phyloP scores from a whole-genome alignment of 1,140 invertebrate genomes.

The Coelopa frigida region DNA sequence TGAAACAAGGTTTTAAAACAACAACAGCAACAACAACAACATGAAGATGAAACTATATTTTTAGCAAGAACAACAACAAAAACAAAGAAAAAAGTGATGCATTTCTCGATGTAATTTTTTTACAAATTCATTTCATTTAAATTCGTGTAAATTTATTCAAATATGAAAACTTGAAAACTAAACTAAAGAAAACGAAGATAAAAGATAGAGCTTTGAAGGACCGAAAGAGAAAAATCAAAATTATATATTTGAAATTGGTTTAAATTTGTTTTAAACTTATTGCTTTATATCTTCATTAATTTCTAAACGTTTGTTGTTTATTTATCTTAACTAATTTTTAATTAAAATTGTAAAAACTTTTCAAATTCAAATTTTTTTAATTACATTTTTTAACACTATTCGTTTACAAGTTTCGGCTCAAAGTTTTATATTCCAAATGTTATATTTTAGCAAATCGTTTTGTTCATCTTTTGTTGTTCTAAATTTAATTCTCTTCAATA shows the following conservation, averaged over 20 bases:
- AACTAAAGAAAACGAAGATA: background rate
- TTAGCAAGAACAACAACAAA: slow-evolving; percentile 2
- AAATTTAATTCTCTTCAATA: too few relatives aligned
- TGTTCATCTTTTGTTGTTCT: too few relatives aligned
- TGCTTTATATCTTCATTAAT: slow-evolving; percentile 10
- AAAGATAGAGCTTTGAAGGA: background rate
- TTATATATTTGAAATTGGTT: background rate
- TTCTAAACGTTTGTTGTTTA: too few relatives aligned
- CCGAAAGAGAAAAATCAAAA: background rate
- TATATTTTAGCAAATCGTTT: too few relatives aligned
- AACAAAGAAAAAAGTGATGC: slow-evolving; percentile 3
- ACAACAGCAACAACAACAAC: slow-evolving; percentile 10
- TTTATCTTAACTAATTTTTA: slow-evolving; percentile 1
- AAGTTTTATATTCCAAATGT: too few relatives aligned
- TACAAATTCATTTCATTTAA: background rate
- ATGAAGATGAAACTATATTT: too few relatives aligned
- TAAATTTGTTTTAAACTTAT: slow-evolving; percentile 6
- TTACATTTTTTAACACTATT: too few relatives aligned
- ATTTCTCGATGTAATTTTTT: background rate
- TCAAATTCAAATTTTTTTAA: too few relatives aligned
- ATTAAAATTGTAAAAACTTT: background rate
- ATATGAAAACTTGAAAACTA: too few relatives aligned
- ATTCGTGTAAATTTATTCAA: background rate
- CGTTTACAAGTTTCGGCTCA: too few relatives aligned
- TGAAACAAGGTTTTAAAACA: slow-evolving; percentile 32